These are phyloP conservation scores for Gymnocypris eckloni DNA, from an alignment of 2,797 vertebrate genomes.

Conservation along the genomic window DNA sequence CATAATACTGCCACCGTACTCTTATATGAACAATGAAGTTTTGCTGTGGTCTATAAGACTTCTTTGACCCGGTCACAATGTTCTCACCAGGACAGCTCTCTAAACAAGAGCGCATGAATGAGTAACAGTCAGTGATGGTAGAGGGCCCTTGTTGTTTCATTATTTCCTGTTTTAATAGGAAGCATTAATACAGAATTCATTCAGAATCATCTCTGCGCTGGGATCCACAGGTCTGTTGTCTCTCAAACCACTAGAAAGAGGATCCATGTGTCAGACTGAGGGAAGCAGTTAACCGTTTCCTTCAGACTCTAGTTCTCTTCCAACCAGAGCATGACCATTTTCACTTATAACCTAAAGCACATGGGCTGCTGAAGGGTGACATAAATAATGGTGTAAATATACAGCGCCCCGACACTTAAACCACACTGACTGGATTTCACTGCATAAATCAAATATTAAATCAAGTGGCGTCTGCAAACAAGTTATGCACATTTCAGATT, in stretches of 20 bases:
- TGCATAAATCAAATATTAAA: background rate
- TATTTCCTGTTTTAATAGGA: constrained; percentile 48
- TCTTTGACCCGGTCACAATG: background rate
- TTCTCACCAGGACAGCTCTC: background rate
- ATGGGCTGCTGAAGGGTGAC: constrained; percentile 29
- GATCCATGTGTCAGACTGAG: constrained; percentile 42
- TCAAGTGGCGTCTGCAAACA: background rate
- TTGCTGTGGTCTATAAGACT: background rate
- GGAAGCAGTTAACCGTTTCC: constrained; percentile 32
- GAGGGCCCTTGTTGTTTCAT: constrained; percentile 39
- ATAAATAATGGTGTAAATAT: background rate
- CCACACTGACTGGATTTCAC: background rate
- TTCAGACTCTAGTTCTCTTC: constrained; percentile 9
- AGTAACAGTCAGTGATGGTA: background rate
- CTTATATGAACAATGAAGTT: background rate
- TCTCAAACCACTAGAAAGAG: constrained; percentile 54
- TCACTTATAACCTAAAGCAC: constrained; percentile 42
- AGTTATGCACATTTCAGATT: background rate
- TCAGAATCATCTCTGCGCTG: constrained; percentile 23
- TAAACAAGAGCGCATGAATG: background rate
- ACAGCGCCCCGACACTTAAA: background rate
- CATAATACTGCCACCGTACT: background rate
- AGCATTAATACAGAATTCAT: constrained; percentile 44
- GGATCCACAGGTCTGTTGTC: constrained; percentile 40
- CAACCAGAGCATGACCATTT: constrained; percentile 23